Conservation (phyloP, 2,113 vertebrate genomes). For the Urocynchramus pylzowi region DNA sequence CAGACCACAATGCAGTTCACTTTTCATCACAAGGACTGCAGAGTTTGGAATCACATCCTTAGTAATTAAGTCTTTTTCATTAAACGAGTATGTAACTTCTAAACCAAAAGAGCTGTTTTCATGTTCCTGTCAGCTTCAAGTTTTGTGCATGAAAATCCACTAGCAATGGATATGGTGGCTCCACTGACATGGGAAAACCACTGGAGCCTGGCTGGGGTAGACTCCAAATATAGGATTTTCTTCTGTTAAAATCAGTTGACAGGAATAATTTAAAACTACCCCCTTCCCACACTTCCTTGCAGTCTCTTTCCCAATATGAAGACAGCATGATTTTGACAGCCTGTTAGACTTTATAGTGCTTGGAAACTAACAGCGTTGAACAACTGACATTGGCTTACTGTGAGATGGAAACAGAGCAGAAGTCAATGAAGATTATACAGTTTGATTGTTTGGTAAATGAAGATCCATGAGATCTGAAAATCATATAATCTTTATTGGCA, state of each 20-base stretch:
- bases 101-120: neutral
- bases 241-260: neutral
- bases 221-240: neutral
- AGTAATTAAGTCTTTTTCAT: neutral
- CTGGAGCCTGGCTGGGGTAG: neutral
- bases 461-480: neutral
- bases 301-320: neutral
- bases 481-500: neutral
- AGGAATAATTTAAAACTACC: neutral
- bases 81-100: neutral
- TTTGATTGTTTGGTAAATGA: neutral
- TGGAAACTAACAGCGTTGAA: neutral
- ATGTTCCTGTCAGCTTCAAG: neutral
- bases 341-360: neutral
- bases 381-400: neutral
- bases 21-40: neutral
- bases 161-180: neutral
- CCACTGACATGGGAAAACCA: neutral
- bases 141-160: neutral
- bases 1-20: neutral
- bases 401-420: neutral
- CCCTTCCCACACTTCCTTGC: rapidly evolving
- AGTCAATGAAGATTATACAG: neutral
- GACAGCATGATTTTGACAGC: neutral
- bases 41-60: neutral